Percentiles rank a stretch among this genome's conserved stretches.
These are phyloP conservation scores for Papilio machaon DNA, from an alignment of 1,140 invertebrate genomes.

Conservation along the genomic window DNA sequence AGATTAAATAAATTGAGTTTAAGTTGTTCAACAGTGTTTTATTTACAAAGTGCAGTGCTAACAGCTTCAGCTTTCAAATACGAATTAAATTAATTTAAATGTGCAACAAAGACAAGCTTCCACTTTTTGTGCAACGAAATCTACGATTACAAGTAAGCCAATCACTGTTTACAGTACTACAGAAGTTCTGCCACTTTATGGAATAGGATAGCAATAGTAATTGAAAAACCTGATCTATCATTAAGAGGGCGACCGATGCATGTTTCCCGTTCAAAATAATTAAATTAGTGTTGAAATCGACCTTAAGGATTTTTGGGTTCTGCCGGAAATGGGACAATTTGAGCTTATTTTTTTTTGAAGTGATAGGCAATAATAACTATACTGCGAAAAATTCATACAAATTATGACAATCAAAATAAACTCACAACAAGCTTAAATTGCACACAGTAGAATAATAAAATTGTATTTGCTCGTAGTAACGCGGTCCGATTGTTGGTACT, in stretches of 20 bases:
- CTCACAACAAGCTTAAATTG: not conserved
- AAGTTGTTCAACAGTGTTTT: too few species aligned
- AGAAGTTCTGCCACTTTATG: too few species aligned
- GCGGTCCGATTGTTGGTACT: not conserved
- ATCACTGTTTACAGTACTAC: not conserved
- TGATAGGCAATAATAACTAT: not conserved
- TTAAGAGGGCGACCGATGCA: too few species aligned
- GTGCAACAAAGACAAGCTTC: not conserved
- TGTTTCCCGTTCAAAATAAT: too few species aligned
- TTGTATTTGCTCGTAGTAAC: conserved; percentile 1
- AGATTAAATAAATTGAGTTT: too few species aligned
- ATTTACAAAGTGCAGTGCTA: too few species aligned
- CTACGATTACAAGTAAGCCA: not conserved
- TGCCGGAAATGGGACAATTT: too few species aligned
- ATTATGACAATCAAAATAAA: not conserved
- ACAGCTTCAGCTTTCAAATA: not conserved
- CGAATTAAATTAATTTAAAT: not conserved
- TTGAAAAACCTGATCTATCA: too few species aligned
- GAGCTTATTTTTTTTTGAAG: not conserved
- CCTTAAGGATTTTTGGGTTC: too few species aligned
- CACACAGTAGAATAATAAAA: not conserved
- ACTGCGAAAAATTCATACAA: not conserved
- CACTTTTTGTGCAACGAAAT: too few species aligned
- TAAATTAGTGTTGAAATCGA: too few species aligned
- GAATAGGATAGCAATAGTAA: too few species aligned